These are phyloP conservation scores for Eremobia ochroleuca DNA, from an alignment of 2,888 invertebrate species.

Conservation along the genomic window DNA sequence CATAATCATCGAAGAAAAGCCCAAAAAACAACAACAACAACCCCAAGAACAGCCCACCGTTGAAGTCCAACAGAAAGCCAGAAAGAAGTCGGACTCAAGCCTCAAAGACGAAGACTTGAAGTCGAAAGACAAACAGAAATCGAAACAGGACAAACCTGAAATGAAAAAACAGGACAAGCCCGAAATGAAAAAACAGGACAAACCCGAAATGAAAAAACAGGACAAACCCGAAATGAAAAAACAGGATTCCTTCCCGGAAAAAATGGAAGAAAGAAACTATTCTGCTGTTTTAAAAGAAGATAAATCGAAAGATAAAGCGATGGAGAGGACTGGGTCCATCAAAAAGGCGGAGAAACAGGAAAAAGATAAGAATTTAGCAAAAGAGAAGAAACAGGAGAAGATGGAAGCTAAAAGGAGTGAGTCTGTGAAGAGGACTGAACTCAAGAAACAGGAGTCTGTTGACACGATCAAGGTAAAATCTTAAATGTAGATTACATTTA, in stretches of 20 bases:
- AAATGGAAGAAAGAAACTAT: constrained; percentile 53
- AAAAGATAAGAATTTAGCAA: constrained; percentile 76
- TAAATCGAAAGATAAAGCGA: constrained; percentile 70
- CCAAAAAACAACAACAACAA: constrained; percentile 70
- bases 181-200: constrained; percentile 78
- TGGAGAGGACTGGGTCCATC: constrained; percentile 82
- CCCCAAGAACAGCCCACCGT: constrained; percentile 70
- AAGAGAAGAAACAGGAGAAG: constrained; percentile 82
- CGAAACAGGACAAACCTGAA: constrained; percentile 54
- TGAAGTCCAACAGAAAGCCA: constrained; percentile 77
- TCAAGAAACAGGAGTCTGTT: constrained; percentile 86
- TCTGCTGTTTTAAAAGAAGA: constrained; percentile 67
- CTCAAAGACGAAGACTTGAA: constrained; percentile 85
- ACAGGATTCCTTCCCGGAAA: constrained; percentile 77
- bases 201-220: constrained; percentile 76
- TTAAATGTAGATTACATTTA: too few relatives aligned
- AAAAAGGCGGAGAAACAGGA: constrained; percentile 81
- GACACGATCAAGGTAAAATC: constrained; percentile 84
- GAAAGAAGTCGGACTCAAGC: constrained; percentile 87
- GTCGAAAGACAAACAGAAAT: constrained; percentile 78
- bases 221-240: constrained; percentile 80
- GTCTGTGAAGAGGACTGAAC: constrained; percentile 81
- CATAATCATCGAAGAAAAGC: constrained; percentile 76
- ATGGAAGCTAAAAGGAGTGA: constrained; percentile 83
- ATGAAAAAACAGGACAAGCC: neutral